Conservation (phyloP, 2,113 vertebrate genomes). For the Lethenteron reissneri region DNA sequence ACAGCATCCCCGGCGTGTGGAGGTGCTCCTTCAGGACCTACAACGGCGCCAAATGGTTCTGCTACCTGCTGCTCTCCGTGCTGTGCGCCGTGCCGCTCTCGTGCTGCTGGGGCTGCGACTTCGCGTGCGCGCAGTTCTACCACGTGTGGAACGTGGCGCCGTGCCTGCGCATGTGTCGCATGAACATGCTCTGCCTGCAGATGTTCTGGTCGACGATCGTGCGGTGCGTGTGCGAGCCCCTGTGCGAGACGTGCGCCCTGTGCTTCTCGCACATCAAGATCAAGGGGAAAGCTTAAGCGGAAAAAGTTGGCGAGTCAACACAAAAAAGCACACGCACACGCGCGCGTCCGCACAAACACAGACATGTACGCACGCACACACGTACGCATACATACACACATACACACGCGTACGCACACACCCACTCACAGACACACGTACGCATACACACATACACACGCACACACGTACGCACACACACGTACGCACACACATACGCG, state of each 20-base stretch:
- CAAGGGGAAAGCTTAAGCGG: background rate
- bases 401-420: background rate
- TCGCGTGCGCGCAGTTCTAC: constrained; percentile 12
- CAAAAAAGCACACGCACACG: background rate
- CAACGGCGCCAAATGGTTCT: constrained; percentile 11
- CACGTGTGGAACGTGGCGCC: constrained; percentile 12
- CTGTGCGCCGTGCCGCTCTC: constrained; percentile 12
- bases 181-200: constrained; percentile 12
- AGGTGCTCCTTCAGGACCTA: constrained; percentile 12
- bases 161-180: constrained; percentile 10
- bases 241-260: constrained; percentile 10
- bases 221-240: constrained; percentile 11
- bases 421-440: background rate
- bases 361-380: background rate
- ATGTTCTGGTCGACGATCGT: constrained; percentile 11
- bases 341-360: background rate
- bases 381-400: background rate
- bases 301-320: background rate
- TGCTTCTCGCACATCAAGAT: constrained; percentile 10
- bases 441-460: background rate
- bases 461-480: background rate
- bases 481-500: background rate
- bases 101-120: constrained; percentile 12
- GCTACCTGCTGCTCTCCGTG: constrained; percentile 12
- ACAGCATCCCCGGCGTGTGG: constrained; percentile 12